Percentiles rank a stretch among this genome's conserved stretches.
Evolutionary conservation across 2,113 vertebrate genomes (phyloP).

Genomic region (Solea senegalensis): DNA sequence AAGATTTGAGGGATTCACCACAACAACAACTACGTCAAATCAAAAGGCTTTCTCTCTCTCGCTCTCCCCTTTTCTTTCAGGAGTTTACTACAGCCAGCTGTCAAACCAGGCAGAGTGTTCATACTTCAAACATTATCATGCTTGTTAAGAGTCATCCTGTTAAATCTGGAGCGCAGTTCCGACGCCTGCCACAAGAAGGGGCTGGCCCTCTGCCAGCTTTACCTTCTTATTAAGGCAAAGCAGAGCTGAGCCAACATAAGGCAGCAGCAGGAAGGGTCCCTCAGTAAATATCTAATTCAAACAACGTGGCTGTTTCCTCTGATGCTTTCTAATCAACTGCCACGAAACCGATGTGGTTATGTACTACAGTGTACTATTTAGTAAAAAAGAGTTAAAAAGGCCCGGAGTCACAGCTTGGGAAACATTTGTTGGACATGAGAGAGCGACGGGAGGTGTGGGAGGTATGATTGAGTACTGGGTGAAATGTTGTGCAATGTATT

Average conservation of each 20-base stretch:
- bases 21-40: conserved; percentile 75
- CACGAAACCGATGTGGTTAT: conserved; percentile 73
- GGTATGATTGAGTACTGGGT: conserved; percentile 6
- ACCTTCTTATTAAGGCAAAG: conserved; percentile 77
- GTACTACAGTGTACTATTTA: conserved; percentile 79
- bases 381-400: conserved; percentile 72
- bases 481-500: neutral
- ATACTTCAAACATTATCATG: conserved; percentile 76
- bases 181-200: conserved; percentile 77
- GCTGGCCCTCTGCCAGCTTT: conserved; percentile 75
- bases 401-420: conserved; percentile 37
- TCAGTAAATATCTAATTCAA: conserved; percentile 72
- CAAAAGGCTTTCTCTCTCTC: conserved; percentile 55
- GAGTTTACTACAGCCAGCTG: conserved; percentile 77
- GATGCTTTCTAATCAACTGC: conserved; percentile 80
- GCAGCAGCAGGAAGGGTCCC: conserved; percentile 61
- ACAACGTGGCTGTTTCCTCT: conserved; percentile 72
- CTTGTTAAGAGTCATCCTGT: conserved; percentile 75
- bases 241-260: conserved; percentile 53
- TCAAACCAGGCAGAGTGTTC: conserved; percentile 66
- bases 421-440: conserved; percentile 79
- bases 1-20: conserved; percentile 68
- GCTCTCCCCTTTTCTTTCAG: conserved; percentile 45
- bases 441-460: conserved; percentile 23
- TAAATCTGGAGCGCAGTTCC: conserved; percentile 77